phyloP scores from a whole-genome alignment of 2,113 vertebrate genomes.

The Crotalus viridis region DNA sequence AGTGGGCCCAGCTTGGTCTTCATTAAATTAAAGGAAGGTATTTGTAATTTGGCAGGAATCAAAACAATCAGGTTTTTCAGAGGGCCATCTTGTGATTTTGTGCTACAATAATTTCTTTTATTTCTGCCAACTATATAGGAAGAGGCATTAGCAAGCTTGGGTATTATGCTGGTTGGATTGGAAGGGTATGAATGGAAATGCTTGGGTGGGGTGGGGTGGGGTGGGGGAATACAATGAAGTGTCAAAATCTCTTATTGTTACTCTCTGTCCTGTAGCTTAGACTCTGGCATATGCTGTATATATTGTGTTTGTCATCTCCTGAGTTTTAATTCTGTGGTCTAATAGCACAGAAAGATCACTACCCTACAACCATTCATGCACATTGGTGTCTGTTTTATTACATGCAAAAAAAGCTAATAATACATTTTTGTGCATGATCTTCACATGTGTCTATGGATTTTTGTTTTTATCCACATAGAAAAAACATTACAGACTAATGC shows the following conservation, averaged over 20 bases:
- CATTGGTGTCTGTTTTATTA: background rate
- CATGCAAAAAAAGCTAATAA: background rate
- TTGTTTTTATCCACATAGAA: background rate
- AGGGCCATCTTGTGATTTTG: background rate
- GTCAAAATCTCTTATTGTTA: background rate
- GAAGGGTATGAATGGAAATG: background rate
- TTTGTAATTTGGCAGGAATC: slow-evolving; percentile 5
- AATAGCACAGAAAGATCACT: background rate
- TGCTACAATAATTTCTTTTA: background rate
- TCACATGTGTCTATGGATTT: background rate
- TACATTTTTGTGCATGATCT: background rate
- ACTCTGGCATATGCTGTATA: background rate
- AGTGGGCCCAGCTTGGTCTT: background rate
- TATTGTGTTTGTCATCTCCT: background rate
- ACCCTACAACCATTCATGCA: background rate
- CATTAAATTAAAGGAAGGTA: background rate
- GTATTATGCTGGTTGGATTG: background rate
- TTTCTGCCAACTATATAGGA: background rate
- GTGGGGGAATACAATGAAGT: background rate
- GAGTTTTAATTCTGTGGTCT: background rate
- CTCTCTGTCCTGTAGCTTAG: background rate
- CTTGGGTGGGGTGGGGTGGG: background rate
- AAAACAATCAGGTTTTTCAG: background rate
- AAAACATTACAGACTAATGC: background rate
- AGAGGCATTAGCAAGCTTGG: background rate